Base-by-base conservation (phyloP, 2,113 vertebrate species). In the Tauraco erythrolophus region DNA sequence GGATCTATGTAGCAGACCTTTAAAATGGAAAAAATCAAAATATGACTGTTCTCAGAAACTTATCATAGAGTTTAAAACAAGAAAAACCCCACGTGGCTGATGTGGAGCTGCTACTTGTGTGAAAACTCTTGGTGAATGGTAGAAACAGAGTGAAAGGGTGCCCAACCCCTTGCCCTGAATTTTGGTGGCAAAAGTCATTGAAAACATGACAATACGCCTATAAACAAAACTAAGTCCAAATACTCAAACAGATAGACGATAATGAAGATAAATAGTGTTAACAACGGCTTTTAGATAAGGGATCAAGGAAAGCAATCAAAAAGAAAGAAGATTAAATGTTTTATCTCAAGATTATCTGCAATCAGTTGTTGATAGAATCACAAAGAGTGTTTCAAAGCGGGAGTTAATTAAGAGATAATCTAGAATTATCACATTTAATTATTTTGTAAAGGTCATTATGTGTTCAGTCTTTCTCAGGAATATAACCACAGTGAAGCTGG, bases 401-500 rank as follows among this genome's bases (percentile, higher is more conserved):
- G 95, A 27, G 23, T 96, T 97, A 94, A 96, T 98, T 94, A 97
- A 94, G 57, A 85, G 76, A 84, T 89, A 96, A 96, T 95, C 89
- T 66, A 85, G 92, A 96, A 81, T 96, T 91, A 94, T 75, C 75
- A 84, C 61, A 5, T 96, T 95, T 96, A 97, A 94, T 96, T 97
- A 92, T 65, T 84, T 96, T 53, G 16, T 71, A 89, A 95, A 80
- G 86, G 69, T 88, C 37, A 11, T 75, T 91, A 54, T 43, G 11
- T 45, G 30, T 82, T 94, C 43, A 92, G 51, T 21, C 45, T 94
- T 79, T 88, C 68, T 83, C n/a, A 53, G 31, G 80, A 71, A 69
- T 80, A 51, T 35, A 62, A 68, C 27, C 45, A 58, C 11, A 46
- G 51, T 72, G 41, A 43, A 54, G 45, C 6, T 2, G 14, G 77